Evolutionary conservation across 2,113 vertebrate species (phyloP), one percentile per base, ranked within the genome.

Genomic region (Bujurquina vittata): DNA sequence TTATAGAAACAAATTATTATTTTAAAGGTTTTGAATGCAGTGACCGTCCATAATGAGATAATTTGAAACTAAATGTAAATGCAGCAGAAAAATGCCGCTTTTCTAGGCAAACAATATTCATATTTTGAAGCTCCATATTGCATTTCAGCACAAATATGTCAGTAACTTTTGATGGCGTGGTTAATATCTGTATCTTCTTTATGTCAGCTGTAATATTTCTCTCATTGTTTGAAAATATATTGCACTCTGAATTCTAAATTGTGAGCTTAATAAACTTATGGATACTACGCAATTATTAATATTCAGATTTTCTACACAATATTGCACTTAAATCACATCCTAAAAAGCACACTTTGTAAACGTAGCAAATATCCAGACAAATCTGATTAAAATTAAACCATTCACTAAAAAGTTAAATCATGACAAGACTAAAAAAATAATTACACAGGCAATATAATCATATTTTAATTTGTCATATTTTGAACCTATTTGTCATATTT

Each of bases 151-250:
- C 17, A 72, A 52, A 72, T 31, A 52, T 0, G 49, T 29, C 9
- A 29, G 18, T 49, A 69, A 49, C 14, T 3, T 10, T 49, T 69
- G 40, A 29, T 0, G 18, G 22, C 23, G 7, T 29, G 46, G 17
- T 29, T 49, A 11, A 69, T 11, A 49, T 29, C 23, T 49, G 4
- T 20, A 31, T 2, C 23, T 29, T 20, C 49, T 49, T 18, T 29
- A 49, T 29, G 17, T 3, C 23, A 12, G 23, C 10, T 52, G 43
- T 5, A 14, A 46, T 46, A 15, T 49, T 69, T 49, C 22, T 69
- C 29, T 52, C 5, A 43, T 65, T 49, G 8, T 20, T 52, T 69
- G 43, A 69, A 23, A 10, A 2, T 10, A 37, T 37, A 37, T 35
- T 35, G 49, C 65, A 12, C 17, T 18, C n/a, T n/a, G n/a, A n/a